Conservation (phyloP, 1,140 invertebrate genomes). For the Plutomurus gul region DNA sequence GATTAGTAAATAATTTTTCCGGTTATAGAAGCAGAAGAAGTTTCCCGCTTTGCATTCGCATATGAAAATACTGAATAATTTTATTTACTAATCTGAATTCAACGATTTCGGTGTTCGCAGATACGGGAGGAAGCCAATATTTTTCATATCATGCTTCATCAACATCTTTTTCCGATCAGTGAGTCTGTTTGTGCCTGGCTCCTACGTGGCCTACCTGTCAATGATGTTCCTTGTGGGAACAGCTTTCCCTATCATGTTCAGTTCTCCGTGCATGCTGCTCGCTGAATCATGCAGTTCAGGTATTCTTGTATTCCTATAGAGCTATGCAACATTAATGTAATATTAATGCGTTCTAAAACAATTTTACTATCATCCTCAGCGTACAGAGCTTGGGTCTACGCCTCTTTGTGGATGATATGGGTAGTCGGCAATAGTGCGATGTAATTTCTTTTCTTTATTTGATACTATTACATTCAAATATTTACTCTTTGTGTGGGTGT, state of each 20-base stretch:
- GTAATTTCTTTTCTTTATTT: too few relatives aligned
- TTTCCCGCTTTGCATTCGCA: too few relatives aligned
- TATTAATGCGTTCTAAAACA: not conserved
- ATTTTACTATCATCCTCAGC: constrained; percentile 27
- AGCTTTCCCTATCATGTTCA: constrained; percentile 33
- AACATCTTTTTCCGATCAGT: constrained; percentile 36
- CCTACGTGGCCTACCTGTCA: not conserved
- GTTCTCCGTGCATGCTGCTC: constrained; percentile 6
- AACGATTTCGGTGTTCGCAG: too few relatives aligned
- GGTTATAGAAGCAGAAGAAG: too few relatives aligned
- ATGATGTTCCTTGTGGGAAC: constrained; percentile 25
- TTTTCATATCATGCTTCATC: constrained; percentile 35
- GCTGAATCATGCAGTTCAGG: constrained; percentile 15
- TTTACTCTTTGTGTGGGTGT: not conserved
- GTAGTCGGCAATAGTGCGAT: constrained; percentile 37
- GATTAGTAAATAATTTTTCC: too few relatives aligned
- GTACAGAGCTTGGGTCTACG: constrained; percentile 50
- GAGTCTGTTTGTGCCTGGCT: constrained; percentile 22
- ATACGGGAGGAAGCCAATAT: constrained; percentile 37
- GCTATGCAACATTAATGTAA: not conserved
- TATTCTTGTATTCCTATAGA: not conserved
- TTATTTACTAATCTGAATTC: not conserved
- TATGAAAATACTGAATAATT: too few relatives aligned
- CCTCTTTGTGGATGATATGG: constrained; percentile 49
- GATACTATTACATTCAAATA: not conserved